Evolutionary conservation across 2,888 invertebrate genomes (phyloP).

Genomic region (Tuta absoluta): DNA sequence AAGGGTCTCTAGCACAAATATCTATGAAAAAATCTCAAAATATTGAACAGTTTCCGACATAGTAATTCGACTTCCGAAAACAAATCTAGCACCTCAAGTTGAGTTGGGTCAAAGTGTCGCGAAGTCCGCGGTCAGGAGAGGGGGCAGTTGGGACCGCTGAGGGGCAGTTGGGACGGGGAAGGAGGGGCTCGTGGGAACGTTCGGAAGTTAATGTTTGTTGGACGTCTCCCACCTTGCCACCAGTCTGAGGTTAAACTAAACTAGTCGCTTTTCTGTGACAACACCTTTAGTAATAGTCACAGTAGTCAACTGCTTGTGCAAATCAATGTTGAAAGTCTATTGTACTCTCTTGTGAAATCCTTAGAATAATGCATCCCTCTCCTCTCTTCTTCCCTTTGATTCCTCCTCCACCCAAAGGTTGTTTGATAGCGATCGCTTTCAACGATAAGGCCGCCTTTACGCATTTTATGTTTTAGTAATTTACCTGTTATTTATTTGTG

Average conservation of each 20-base stretch:
- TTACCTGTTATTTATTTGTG: too few species aligned
- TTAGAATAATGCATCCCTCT: too few species aligned
- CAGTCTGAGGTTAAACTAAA: slow-evolving; percentile 4
- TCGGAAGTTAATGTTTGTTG: slow-evolving; percentile 6
- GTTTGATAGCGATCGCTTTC: too few species aligned
- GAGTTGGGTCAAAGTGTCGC: slow-evolving; percentile 8
- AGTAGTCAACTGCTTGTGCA: neutral
- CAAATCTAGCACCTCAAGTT: slow-evolving; percentile 10
- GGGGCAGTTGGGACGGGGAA: neutral
- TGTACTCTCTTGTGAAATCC: too few species aligned
- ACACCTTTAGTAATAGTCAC: neutral
- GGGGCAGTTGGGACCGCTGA: neutral
- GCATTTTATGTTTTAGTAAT: too few species aligned
- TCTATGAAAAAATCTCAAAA: neutral
- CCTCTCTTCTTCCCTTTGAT: too few species aligned
- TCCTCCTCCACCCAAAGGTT: too few species aligned
- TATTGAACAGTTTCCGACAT: neutral
- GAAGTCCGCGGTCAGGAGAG: neutral
- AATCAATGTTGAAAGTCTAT: too few species aligned
- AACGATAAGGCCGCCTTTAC: too few species aligned
- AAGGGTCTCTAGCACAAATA: neutral
- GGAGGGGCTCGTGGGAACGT: neutral
- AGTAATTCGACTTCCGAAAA: neutral
- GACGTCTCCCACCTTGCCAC: neutral
- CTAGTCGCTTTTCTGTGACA: slow-evolving; percentile 1